Conservation (phyloP, 1,140 invertebrate genomes). For the Argopecten irradians region DNA sequence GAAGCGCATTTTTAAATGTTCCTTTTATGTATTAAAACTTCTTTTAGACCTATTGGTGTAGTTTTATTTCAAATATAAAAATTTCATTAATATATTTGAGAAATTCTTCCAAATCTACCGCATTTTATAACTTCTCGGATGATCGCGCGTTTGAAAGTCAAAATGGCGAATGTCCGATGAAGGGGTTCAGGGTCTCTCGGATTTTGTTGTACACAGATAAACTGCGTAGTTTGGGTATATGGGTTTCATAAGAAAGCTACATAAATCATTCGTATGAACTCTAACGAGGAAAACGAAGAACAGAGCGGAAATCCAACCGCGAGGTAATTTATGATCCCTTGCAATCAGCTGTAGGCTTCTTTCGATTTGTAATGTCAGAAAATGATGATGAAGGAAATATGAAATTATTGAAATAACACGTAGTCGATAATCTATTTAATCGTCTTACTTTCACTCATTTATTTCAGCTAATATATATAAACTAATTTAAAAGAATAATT, state of each 20-base stretch:
- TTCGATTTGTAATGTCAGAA: neutral
- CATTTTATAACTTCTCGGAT: neutral
- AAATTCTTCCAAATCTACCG: neutral
- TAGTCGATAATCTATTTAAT: neutral
- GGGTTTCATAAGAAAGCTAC: conserved; percentile 29
- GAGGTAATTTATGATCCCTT: conserved; percentile 57
- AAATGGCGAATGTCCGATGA: conserved; percentile 8
- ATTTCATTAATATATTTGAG: neutral
- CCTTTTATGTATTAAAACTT: neutral
- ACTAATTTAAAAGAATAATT: too few species aligned
- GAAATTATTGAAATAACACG: neutral
- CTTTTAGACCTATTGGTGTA: too few species aligned
- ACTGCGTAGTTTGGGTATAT: conserved; percentile 17
- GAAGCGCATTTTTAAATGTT: neutral
- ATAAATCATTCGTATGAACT: conserved; percentile 70
- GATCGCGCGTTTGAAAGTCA: neutral
- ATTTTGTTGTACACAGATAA: neutral
- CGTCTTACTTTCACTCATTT: too few species aligned
- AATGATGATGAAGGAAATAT: neutral
- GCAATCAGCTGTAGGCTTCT: neutral
- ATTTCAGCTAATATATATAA: neutral
- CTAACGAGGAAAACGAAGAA: conserved; percentile 57
- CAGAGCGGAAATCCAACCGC: conserved; percentile 68
- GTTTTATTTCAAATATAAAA: too few species aligned
- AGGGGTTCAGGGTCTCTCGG: neutral